phyloP scores from a whole-genome alignment of 2,888 invertebrate genomes.

The Odontocerum albicorne region DNA sequence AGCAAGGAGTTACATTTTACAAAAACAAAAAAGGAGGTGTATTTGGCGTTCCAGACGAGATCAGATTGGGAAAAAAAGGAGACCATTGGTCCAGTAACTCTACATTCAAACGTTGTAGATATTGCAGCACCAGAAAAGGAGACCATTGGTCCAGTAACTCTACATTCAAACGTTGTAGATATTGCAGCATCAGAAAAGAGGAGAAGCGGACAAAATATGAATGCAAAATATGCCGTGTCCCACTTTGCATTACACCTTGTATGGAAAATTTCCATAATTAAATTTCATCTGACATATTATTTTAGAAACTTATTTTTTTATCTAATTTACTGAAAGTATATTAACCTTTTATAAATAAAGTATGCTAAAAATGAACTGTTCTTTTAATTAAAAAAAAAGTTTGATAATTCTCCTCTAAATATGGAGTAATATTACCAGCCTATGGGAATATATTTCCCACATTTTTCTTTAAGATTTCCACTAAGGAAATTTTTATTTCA shows the following conservation, averaged over 20 bases:
- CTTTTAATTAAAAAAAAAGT: neutral
- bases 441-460: slow-evolving; percentile 4
- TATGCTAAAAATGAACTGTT: neutral
- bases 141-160: slow-evolving; percentile 24
- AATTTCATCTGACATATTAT: too few relatives aligned
- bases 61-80: slow-evolving; percentile 33
- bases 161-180: slow-evolving; percentile 30
- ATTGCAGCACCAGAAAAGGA: slow-evolving; percentile 31
- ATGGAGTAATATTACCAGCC: slow-evolving; percentile 2
- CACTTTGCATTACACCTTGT: slow-evolving; percentile 31
- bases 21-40: slow-evolving; percentile 36
- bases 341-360: neutral
- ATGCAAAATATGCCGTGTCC: slow-evolving; percentile 35
- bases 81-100: slow-evolving; percentile 24
- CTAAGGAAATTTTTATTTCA: neutral
- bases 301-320: neutral
- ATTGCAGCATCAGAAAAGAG: slow-evolving; percentile 31
- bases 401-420: neutral
- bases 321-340: neutral
- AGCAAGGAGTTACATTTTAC: slow-evolving; percentile 28
- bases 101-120: slow-evolving; percentile 30
- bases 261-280: slow-evolving; percentile 34
- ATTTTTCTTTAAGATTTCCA: slow-evolving; percentile 4
- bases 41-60: slow-evolving; percentile 29
- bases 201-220: slow-evolving; percentile 36